Evolutionary conservation across 2,888 invertebrate genomes (phyloP).

Genomic region (Xestia rhomboidea): DNA sequence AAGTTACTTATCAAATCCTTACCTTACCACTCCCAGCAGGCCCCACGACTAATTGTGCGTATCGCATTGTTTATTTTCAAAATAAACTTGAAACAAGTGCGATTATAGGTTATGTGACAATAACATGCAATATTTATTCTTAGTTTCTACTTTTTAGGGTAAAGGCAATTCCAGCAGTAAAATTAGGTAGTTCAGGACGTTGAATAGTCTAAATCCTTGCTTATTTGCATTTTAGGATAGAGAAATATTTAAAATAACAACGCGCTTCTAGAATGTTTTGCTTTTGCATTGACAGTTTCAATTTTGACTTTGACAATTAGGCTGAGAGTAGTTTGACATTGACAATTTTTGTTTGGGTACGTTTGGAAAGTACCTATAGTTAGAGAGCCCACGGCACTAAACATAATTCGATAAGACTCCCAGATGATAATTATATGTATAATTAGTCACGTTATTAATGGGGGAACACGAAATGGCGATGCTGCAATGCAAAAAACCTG

Average conservation of each 20-base stretch:
- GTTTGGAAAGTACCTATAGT: slow-evolving; percentile 8
- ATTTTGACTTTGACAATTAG: neutral
- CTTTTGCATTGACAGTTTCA: slow-evolving; percentile 1
- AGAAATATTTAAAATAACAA: slow-evolving; percentile 6
- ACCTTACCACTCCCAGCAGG: slow-evolving; percentile 99
- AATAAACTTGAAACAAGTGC: slow-evolving; percentile 18
- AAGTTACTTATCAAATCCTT: slow-evolving; percentile 66
- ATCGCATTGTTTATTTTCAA: slow-evolving; percentile 93
- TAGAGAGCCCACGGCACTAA: no score
- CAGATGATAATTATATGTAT: no score
- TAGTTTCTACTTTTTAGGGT: neutral
- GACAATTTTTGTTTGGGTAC: neutral
- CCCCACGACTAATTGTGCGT: slow-evolving; percentile 98
- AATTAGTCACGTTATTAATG: no score
- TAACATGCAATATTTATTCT: slow-evolving; percentile 12
- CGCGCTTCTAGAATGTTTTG: slow-evolving; percentile 25
- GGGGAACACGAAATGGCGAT: no score
- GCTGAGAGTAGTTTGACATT: neutral
- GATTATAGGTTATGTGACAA: slow-evolving; percentile 53
- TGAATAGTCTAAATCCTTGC: neutral
- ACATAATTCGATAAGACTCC: no score
- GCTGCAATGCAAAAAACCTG: no score
- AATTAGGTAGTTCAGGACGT: neutral
- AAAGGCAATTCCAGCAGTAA: neutral
- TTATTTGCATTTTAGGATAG: neutral